A percentile compares a stretch with the other conserved stretches of the same genome.
phyloP scores from a whole-genome alignment of 2,113 vertebrate genomes.

The Lophochroa leadbeateri region DNA sequence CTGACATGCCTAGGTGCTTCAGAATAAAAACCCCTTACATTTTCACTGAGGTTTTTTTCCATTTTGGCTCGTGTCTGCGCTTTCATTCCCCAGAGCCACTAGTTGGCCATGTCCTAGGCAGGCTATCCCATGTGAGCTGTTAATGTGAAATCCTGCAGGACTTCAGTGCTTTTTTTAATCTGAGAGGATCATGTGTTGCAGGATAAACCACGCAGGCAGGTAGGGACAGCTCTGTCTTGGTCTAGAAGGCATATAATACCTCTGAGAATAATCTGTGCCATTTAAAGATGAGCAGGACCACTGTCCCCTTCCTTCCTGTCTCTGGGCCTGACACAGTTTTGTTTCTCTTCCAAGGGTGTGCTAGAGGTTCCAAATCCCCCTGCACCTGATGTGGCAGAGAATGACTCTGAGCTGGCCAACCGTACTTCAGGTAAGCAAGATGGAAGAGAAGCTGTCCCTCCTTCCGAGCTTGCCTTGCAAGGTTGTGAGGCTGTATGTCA shows the following conservation, averaged over 20 bases:
- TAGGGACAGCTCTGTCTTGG: background rate
- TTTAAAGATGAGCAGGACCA: background rate
- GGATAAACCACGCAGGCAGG: background rate
- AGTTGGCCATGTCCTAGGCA: background rate
- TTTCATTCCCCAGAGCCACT: background rate
- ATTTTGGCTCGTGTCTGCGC: background rate
- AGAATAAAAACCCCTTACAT: background rate
- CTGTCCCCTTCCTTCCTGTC: background rate
- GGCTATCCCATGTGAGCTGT: background rate
- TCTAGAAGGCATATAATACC: too few relatives aligned
- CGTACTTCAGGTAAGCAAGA: background rate
- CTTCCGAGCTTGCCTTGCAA: background rate
- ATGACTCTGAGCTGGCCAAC: background rate
- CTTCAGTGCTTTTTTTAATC: background rate
- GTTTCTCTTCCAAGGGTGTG: conserved; percentile 1
- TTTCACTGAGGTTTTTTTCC: background rate
- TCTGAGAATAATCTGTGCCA: background rate
- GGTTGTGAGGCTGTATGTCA: background rate
- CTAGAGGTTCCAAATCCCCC: background rate
- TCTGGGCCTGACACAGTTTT: background rate
- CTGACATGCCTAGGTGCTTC: background rate
- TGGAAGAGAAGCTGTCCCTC: background rate
- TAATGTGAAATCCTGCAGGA: background rate
- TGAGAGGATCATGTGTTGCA: background rate
- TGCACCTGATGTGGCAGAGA: background rate